Percentiles rank a stretch among this genome's conserved stretches.
Conservation (phyloP, 2,113 vertebrate genomes). For the Elgaria multicarinata region DNA sequence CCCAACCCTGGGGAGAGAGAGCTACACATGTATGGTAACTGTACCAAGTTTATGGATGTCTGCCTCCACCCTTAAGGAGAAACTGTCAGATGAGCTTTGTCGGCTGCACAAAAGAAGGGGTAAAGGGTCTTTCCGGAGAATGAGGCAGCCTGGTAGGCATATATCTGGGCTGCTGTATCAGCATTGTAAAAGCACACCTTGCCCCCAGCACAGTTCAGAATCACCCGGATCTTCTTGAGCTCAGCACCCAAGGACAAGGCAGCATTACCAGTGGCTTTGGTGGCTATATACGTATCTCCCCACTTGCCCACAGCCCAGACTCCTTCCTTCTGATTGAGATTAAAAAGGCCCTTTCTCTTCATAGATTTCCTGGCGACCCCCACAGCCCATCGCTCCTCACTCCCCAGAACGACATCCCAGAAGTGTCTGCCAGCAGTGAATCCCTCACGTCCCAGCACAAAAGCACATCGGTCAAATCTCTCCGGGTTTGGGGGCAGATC, state of each 20-base stretch:
- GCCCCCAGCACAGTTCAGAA: background rate
- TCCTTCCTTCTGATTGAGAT: background rate
- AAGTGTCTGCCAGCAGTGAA: background rate
- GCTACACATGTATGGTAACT: background rate
- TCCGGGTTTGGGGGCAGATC: background rate
- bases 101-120: background rate
- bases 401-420: background rate
- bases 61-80: background rate
- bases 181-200: background rate
- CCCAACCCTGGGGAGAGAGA: background rate
- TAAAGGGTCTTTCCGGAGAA: background rate
- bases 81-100: background rate
- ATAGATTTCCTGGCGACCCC: background rate
- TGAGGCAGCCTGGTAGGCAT: background rate
- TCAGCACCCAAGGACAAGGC: too few species aligned
- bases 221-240: background rate
- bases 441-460: background rate
- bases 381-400: background rate
- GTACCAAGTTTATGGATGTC: background rate
- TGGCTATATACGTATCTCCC: rapidly evolving
- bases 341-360: background rate
- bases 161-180: background rate
- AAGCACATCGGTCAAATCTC: background rate
- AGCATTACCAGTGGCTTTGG: background rate
- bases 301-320: background rate